A percentile compares a stretch with the other conserved stretches of the same genome.
Evolutionary conservation across 2,797 vertebrate genomes (phyloP).

Genomic region (Meriones psammophilus): DNA sequence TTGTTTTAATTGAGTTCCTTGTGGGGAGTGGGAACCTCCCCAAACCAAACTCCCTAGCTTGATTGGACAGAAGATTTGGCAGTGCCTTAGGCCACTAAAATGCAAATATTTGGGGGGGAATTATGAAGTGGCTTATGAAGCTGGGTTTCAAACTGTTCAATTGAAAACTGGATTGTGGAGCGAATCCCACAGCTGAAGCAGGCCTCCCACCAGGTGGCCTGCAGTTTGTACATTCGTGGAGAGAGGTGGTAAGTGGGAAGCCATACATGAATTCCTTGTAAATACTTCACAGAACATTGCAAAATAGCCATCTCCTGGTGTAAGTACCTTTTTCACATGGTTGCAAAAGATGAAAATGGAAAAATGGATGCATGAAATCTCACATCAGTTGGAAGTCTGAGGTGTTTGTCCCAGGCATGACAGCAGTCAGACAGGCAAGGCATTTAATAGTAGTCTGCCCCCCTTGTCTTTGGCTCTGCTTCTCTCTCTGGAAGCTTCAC

Average conservation of each 20-base stretch:
- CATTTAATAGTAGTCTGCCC: neutral
- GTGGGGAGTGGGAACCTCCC: neutral
- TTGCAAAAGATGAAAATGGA: conserved; percentile 11
- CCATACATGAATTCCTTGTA: neutral
- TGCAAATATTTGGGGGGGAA: neutral
- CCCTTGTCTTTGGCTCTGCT: neutral
- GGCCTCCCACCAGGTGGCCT: neutral
- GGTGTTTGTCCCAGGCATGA: neutral
- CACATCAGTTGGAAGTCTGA: neutral
- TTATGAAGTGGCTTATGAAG: neutral
- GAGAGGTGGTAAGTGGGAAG: no score
- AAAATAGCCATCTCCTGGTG: neutral
- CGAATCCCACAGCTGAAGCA: neutral
- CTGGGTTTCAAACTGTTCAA: neutral
- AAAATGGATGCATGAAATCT: neutral
- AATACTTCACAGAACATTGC: neutral
- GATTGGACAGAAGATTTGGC: neutral
- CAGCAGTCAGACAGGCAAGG: neutral
- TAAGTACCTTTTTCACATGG: neutral
- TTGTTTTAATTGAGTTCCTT: neutral
- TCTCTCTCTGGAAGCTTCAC: neutral
- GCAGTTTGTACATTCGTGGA: neutral
- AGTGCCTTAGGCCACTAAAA: neutral
- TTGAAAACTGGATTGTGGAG: neutral
- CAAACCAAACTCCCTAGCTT: neutral